These are phyloP conservation scores for Clarias batrachus DNA, from an alignment of 2,113 vertebrate genomes.

Conservation along the genomic window DNA sequence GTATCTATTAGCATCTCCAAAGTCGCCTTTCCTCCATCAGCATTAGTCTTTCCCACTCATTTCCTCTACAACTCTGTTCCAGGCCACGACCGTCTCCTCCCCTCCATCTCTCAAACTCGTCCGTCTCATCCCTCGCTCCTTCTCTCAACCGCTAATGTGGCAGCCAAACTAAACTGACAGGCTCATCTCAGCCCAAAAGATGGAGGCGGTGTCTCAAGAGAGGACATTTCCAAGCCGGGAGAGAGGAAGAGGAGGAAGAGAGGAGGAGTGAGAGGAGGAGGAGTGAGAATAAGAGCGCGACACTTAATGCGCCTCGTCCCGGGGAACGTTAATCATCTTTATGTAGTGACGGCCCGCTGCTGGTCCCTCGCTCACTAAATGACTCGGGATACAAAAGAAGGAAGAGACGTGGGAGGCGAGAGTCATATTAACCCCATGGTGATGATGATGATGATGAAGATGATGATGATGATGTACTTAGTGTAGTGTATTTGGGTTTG, in stretches of 20 bases:
- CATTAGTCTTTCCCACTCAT: slow-evolving; percentile 87
- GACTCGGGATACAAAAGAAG: slow-evolving; percentile 87
- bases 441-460: background rate
- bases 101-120: slow-evolving; percentile 66
- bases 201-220: slow-evolving; percentile 84
- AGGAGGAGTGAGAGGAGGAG: slow-evolving; percentile 71
- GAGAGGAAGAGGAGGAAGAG: slow-evolving; percentile 71
- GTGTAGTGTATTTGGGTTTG: background rate
- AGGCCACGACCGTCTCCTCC: slow-evolving; percentile 64
- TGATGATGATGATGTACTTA: slow-evolving; percentile 39
- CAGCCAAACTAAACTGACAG: slow-evolving; percentile 96
- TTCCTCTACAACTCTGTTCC: slow-evolving; percentile 77
- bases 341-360: slow-evolving; percentile 84
- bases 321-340: slow-evolving; percentile 94
- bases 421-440: slow-evolving; percentile 76
- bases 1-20: background rate
- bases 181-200: slow-evolving; percentile 90
- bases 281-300: slow-evolving; percentile 77
- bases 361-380: slow-evolving; percentile 77
- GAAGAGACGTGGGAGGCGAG: slow-evolving; percentile 31
- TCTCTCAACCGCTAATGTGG: slow-evolving; percentile 78
- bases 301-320: slow-evolving; percentile 82
- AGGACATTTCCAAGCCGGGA: slow-evolving; percentile 86
- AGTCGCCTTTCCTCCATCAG: slow-evolving; percentile 83
- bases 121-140: slow-evolving; percentile 29